A percentile compares a stretch with the other conserved stretches of the same genome.
Conservation (phyloP, 2,797 vertebrate genomes). For the Notoglanidium macrostoma region DNA sequence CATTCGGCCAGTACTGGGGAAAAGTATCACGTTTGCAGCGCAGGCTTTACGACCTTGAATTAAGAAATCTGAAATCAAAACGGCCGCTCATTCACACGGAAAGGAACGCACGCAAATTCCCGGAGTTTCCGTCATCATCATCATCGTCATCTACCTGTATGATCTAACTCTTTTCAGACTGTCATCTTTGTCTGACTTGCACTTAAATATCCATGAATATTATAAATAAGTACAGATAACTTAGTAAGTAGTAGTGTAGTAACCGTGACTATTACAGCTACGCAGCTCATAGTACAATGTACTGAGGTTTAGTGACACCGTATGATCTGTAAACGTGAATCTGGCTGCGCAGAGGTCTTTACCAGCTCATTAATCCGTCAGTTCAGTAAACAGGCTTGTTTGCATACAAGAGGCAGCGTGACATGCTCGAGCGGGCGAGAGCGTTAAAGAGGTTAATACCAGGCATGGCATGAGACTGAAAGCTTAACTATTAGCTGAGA, state of each 20-base stretch:
- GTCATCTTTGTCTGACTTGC: background rate
- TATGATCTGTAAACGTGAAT: conserved; percentile 2
- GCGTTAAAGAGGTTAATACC: background rate
- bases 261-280: background rate
- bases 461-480: background rate
- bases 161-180: background rate
- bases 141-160: background rate
- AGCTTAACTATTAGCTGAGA: background rate
- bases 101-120: too few species aligned
- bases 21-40: too few species aligned
- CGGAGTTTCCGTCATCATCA: background rate
- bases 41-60: background rate
- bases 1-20: background rate
- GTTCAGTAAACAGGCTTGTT: conserved; percentile 7
- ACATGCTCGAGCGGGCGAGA: background rate
- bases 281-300: background rate
- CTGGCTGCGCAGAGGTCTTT: background rate
- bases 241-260: background rate
- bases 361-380: background rate
- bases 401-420: background rate
- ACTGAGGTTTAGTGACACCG: background rate
- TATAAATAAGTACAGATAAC: background rate
- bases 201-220: background rate
- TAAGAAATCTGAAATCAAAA: background rate
- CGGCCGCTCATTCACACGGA: background rate